Percentiles rank a stretch among this genome's conserved stretches.
Evolutionary conservation across 2,888 invertebrate species (phyloP).

Genomic region (Agrypnus murinus): DNA sequence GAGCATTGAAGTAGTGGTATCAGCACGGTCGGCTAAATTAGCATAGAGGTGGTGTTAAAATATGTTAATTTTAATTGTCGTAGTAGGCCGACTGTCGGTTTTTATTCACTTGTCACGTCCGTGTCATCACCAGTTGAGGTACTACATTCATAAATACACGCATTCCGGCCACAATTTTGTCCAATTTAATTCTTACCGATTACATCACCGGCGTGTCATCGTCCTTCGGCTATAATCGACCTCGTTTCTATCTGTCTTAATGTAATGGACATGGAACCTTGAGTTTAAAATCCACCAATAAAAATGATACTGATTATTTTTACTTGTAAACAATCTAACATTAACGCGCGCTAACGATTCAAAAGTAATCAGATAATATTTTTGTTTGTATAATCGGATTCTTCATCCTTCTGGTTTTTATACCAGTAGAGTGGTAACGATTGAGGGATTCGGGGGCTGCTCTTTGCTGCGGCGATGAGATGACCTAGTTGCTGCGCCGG

Average conservation of each 20-base stretch:
- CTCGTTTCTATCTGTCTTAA: slow-evolving; percentile 40
- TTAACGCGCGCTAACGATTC: no score
- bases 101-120: slow-evolving; percentile 23
- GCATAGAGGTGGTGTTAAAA: no score
- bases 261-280: slow-evolving; percentile 18
- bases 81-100: slow-evolving; percentile 24
- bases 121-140: not conserved
- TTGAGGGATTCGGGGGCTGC: slow-evolving; percentile 13
- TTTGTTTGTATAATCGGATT: not conserved
- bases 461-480: slow-evolving; percentile 20
- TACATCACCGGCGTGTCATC: slow-evolving; percentile 49
- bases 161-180: slow-evolving; percentile 30
- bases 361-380: not conserved
- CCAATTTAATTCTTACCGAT: slow-evolving; percentile 41
- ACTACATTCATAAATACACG: no score
- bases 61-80: not conserved
- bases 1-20: no score
- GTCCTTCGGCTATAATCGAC: slow-evolving; percentile 48
- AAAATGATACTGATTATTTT: not conserved
- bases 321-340: no score
- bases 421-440: not conserved
- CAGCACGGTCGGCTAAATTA: no score
- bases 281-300: not conserved
- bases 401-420: not conserved
- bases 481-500: slow-evolving; percentile 38